phyloP scores from a whole-genome alignment of 2,797 vertebrate species.

The Chromis chromis region DNA sequence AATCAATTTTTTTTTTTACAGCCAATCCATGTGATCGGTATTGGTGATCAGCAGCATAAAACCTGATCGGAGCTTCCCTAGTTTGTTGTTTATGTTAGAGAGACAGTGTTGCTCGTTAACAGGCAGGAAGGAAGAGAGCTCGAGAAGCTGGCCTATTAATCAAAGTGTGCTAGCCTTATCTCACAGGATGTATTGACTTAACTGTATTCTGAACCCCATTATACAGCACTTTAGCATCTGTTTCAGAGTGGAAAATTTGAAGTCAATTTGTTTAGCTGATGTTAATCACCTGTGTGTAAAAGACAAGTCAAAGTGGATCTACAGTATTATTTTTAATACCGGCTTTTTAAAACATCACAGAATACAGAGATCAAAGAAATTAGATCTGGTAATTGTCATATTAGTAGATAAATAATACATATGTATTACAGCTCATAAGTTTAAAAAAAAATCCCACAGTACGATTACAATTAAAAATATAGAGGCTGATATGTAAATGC shows the following conservation, averaged over 20 bases:
- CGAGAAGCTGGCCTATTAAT: constrained; percentile 19
- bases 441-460: neutral
- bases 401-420: neutral
- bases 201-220: neutral
- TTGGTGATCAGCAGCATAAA: too few species aligned
- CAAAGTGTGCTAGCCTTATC: neutral
- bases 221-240: neutral
- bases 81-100: neutral
- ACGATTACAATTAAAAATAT: neutral
- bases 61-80: too few species aligned
- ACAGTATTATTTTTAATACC: neutral
- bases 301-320: neutral
- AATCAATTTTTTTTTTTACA: too few species aligned
- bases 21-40: too few species aligned
- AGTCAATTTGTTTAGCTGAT: neutral
- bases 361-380: neutral
- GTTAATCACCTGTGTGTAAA: neutral
- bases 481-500: neutral
- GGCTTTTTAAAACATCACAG: neutral
- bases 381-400: neutral
- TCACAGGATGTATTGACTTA: neutral
- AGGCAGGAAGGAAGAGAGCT: constrained; percentile 33
- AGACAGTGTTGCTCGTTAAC: neutral
- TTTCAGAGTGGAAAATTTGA: neutral
- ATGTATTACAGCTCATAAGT: neutral